Evolutionary conservation across 2,113 vertebrate species (phyloP).

Genomic region (human): GRCh38 chr7:70195001-70195500

Average conservation of each 20-base stretch:
- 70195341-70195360: neutral
- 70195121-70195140: neutral
- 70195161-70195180: neutral
- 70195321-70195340: neutral
- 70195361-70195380: neutral
- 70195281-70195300: neutral
- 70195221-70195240: neutral
- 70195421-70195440: no score
- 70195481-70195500: no score
- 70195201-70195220: neutral
- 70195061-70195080: conserved; percentile 9
- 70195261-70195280: neutral
- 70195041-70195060: neutral
- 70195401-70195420: no score
- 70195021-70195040: neutral
- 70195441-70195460: no score
- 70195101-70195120: neutral
- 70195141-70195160: neutral
- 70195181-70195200: neutral
- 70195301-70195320: neutral
- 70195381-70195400: no score
- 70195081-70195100: neutral
- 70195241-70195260: neutral
- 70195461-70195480: no score
- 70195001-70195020: neutral